Evolutionary conservation across 2,888 invertebrate genomes (phyloP).

Genomic region (Cyrtodaria siliqua): DNA sequence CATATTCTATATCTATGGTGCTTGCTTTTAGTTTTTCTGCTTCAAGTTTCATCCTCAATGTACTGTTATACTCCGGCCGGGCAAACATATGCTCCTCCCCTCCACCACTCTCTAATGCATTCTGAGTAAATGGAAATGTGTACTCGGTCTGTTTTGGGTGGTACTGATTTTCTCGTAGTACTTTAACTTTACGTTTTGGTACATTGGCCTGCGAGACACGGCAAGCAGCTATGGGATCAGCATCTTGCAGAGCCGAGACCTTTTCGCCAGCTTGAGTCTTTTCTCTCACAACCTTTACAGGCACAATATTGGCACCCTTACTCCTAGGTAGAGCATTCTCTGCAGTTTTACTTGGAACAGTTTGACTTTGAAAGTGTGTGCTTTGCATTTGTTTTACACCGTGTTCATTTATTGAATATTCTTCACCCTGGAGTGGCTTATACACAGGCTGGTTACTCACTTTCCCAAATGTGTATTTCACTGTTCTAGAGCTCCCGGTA

Average conservation of each 20-base stretch:
- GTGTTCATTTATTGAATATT: not conserved
- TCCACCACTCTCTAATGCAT: constrained; percentile 28
- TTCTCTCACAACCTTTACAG: constrained; percentile 48
- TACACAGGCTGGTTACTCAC: constrained; percentile 50
- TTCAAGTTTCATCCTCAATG: constrained; percentile 74
- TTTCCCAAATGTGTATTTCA: constrained; percentile 55
- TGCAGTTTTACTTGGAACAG: not conserved
- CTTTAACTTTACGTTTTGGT: constrained; percentile 63
- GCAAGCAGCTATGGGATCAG: constrained; percentile 52
- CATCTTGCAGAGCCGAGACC: not conserved
- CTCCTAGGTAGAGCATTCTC: constrained; percentile 7
- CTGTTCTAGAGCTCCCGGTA: constrained; percentile 36
- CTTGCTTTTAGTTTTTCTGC: constrained; percentile 69
- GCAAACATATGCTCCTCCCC: constrained; percentile 77
- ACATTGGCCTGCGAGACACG: constrained; percentile 29
- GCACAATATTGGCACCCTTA: constrained; percentile 8
- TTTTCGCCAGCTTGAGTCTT: constrained; percentile 15
- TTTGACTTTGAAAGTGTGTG: not conserved
- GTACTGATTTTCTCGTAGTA: constrained; percentile 72
- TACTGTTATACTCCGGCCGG: constrained; percentile 81
- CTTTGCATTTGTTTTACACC: constrained; percentile 9
- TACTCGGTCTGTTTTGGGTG: constrained; percentile 63
- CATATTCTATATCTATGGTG: constrained; percentile 70
- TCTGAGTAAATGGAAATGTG: constrained; percentile 72
- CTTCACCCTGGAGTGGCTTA: constrained; percentile 19